A percentile compares a stretch with the other conserved stretches of the same genome.
phyloP scores from a whole-genome alignment of 2,113 vertebrate species.

The Aegithalos caudatus region DNA sequence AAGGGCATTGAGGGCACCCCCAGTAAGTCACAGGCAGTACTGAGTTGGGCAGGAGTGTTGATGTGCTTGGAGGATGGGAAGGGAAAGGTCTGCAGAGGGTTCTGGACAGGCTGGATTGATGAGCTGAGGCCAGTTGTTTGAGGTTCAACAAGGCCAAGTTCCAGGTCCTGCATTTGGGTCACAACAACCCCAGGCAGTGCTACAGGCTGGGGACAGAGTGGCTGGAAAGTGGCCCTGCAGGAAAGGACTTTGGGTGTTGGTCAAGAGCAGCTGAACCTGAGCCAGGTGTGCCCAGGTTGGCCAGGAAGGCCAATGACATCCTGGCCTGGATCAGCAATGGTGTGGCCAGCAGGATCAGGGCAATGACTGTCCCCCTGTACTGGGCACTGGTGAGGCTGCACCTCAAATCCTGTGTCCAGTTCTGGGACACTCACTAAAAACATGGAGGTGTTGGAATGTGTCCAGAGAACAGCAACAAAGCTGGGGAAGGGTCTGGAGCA shows the following conservation, averaged over 20 bases:
- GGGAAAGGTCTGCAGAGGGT: background rate
- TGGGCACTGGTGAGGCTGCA: background rate
- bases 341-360: background rate
- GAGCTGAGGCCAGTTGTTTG: accelerated
- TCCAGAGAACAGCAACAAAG: background rate
- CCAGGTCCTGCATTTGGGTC: background rate
- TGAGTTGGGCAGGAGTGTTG: background rate
- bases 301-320: accelerated
- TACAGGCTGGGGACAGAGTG: background rate
- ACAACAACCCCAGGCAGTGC: background rate
- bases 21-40: background rate
- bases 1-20: accelerated
- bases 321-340: accelerated
- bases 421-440: background rate
- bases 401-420: too few relatives aligned
- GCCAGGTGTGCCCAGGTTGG: background rate
- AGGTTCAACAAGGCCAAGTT: background rate
- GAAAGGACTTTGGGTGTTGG: background rate
- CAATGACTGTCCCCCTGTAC: background rate
- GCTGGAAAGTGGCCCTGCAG: background rate
- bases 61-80: background rate
- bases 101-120: background rate
- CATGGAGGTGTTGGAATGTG: accelerated
- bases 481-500: background rate
- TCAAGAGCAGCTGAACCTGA: background rate